Conservation (phyloP, 2,113 vertebrate species). For the Boleophthalmus pectinirostris region DNA sequence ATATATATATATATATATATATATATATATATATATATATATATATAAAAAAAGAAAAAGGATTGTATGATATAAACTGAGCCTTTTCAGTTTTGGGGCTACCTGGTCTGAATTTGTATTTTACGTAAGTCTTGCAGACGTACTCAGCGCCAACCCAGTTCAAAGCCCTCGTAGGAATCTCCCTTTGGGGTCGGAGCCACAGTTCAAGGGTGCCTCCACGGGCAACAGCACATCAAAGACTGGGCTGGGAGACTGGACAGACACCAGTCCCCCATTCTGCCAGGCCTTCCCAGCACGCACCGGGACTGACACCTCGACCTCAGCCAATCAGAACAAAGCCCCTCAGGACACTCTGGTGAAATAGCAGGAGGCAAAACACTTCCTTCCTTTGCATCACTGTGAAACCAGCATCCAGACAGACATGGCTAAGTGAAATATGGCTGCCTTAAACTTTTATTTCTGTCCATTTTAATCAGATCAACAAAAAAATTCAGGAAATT, state of each 20-base stretch:
- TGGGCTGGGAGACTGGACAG: conserved; percentile 40
- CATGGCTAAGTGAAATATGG: conserved; percentile 43
- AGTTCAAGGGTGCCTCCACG: conserved; percentile 58
- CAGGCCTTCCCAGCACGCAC: conserved; percentile 58
- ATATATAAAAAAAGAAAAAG: background rate
- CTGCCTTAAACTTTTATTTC: background rate
- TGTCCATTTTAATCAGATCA: background rate
- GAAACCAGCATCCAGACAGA: conserved; percentile 19
- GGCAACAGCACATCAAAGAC: conserved; percentile 67
- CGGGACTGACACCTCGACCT: conserved; percentile 37
- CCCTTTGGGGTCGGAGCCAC: conserved; percentile 51
- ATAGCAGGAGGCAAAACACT: conserved; percentile 71
- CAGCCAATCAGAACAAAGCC: conserved; percentile 47
- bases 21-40: no score
- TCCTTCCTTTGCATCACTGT: conserved; percentile 75
- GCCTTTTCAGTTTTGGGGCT: background rate
- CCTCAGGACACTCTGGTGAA: conserved; percentile 59
- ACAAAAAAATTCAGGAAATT: background rate
- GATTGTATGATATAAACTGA: background rate
- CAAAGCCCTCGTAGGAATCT: conserved; percentile 52
- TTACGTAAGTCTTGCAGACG: conserved; percentile 9
- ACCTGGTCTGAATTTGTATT: background rate
- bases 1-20: no score
- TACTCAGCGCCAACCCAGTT: conserved; percentile 30
- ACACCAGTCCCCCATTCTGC: conserved; percentile 38